Base-by-base conservation (phyloP, 1,140 invertebrate species). In the Megathymus violae region DNA sequence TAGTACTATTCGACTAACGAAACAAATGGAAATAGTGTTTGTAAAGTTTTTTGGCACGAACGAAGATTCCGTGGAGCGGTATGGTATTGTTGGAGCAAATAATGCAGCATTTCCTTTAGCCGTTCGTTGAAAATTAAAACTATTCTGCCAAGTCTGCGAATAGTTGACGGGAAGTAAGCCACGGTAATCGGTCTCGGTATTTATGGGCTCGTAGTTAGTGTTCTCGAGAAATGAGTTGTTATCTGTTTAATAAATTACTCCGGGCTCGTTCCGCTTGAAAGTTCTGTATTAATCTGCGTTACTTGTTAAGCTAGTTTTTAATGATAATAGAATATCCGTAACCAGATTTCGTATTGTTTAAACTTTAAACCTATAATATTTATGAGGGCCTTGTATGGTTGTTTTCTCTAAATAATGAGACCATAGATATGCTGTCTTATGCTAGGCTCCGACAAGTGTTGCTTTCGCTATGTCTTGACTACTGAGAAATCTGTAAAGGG, bases 21-120 rank as follows among this genome's bases (percentile, higher is more conserved):
- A 67, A 64, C 38, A 41, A 64, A 64, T 58, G 52, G 27, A 64
- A 40, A 56, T 58, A n/a, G 51, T 40, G 38, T 41, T 36, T 46
- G 50, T 51, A 61, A 78, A 78, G 62, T 75, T 77, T 78, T 75
- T 75, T 78, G 75, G 75, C 75, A 78, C 72, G 63, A 62, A 47
- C 51, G 34, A 56, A 51, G 60, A 64, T 59, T 63, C 56, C 54
- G 47, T 43, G 38, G 17, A 40, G 19, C 25, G 25, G 54, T 11
- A 50, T 62, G 47, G 52, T 72, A 72, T 75, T 69, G 64, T 71
- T 69, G 59, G 61, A 69, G 58, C 66, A 68, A 67, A 72, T 67
- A 75, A 69, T 67, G 67, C 62, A 62, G 56, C 46, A 54, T 69
- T 75, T 65, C 54, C 60, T 72, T 67, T 61, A 61, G 59, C 61